phyloP scores from a whole-genome alignment of 1,140 invertebrate genomes.

The Zelostemma sp. region DNA sequence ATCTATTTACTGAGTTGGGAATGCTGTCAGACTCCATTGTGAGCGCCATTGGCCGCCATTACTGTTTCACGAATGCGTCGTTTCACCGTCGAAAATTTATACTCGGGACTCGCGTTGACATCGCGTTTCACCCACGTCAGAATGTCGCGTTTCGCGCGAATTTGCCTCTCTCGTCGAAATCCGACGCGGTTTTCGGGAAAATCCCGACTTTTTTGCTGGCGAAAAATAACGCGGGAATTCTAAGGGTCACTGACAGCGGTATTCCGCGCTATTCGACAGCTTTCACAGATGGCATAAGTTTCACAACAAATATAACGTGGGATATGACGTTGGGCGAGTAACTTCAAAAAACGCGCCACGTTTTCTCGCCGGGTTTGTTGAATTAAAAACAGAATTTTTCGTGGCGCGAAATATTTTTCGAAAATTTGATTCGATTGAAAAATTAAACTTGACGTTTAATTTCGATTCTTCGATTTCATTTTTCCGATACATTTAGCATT shows the following conservation, averaged over 20 bases:
- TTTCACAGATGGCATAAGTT: constrained; percentile 59
- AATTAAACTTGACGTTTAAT: neutral
- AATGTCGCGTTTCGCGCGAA: neutral
- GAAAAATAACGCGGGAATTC: constrained; percentile 46
- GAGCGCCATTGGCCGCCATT: constrained; percentile 54
- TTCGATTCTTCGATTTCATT: too few relatives aligned
- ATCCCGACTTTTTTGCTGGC: neutral
- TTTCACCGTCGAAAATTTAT: neutral
- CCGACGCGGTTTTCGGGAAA: neutral
- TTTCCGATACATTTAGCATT: too few relatives aligned
- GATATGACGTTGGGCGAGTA: too few relatives aligned
- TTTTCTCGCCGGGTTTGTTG: too few relatives aligned
- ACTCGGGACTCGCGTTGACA: too few relatives aligned
- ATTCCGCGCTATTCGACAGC: constrained; percentile 17
- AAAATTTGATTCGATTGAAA: too few relatives aligned
- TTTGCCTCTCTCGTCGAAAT: neutral
- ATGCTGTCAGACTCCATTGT: neutral
- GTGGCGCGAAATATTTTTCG: too few relatives aligned
- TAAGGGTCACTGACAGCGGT: constrained; percentile 39
- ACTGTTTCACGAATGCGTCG: constrained; percentile 37
- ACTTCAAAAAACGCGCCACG: too few relatives aligned
- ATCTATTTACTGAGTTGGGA: too few relatives aligned
- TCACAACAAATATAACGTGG: constrained; percentile 33
- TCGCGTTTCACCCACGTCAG: too few relatives aligned
- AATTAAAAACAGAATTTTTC: too few relatives aligned